Evolutionary conservation across 2,888 invertebrate genomes (phyloP).

Genomic region (Synanthedon formicaeformis): DNA sequence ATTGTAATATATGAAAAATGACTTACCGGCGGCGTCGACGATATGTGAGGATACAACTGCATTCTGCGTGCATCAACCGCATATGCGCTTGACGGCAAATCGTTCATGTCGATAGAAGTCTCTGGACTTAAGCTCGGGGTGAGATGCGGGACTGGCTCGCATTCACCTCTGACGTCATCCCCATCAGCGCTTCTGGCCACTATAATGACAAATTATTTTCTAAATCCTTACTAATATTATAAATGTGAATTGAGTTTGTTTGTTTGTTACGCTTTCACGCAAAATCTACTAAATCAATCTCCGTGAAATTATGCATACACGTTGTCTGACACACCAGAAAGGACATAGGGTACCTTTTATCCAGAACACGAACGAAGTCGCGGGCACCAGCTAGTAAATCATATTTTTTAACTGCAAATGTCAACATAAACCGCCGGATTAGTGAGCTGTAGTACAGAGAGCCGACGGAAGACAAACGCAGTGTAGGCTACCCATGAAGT

Average conservation of each 20-base stretch:
- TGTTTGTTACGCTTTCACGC: too few relatives aligned
- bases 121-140: conserved; percentile 32
- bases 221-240: too few relatives aligned
- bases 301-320: too few relatives aligned
- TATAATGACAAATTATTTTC: conserved; percentile 17
- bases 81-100: conserved; percentile 44
- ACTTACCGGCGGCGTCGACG: conserved; percentile 23
- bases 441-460: neutral
- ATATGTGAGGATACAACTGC: conserved; percentile 52
- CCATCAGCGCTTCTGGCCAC: conserved; percentile 52
- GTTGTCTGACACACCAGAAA: too few relatives aligned
- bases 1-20: neutral
- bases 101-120: conserved; percentile 52
- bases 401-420: neutral
- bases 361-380: too few relatives aligned
- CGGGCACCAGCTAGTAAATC: too few relatives aligned
- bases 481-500: too few relatives aligned
- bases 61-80: conserved; percentile 53
- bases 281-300: too few relatives aligned
- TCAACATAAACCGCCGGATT: neutral
- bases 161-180: conserved; percentile 37
- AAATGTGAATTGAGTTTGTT: too few relatives aligned
- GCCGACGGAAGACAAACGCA: too few relatives aligned
- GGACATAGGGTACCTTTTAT: too few relatives aligned
- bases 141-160: conserved; percentile 40